Evolutionary conservation across 1,140 invertebrate species (phyloP).

Genomic region (Phthorimaea operculella): DNA sequence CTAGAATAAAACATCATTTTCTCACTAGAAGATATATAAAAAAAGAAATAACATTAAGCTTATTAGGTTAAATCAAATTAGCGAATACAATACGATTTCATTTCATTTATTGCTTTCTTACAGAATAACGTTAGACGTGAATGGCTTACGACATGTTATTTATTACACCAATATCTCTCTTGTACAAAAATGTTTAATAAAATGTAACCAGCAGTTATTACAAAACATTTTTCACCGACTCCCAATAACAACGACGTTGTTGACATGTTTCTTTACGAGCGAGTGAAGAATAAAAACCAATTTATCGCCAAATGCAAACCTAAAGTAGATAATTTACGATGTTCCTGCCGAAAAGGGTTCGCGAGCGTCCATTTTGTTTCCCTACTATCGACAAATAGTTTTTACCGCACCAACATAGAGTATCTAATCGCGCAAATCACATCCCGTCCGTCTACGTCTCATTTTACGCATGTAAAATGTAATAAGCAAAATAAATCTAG

Average conservation of each 20-base stretch:
- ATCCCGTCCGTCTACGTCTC: constrained; percentile 23
- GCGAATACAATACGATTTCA: no score
- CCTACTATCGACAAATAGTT: constrained; percentile 26
- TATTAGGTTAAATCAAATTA: no score
- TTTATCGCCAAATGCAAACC: constrained; percentile 58
- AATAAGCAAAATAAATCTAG: constrained; percentile 54
- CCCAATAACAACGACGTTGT: constrained; percentile 16
- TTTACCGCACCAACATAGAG: constrained; percentile 13
- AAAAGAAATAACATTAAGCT: no score
- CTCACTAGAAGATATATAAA: no score
- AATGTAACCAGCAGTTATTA: not conserved
- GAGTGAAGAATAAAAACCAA: constrained; percentile 39
- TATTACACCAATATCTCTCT: no score
- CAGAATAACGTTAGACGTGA: no score
- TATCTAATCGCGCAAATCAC: not conserved
- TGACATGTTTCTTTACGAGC: constrained; percentile 38
- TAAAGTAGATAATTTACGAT: constrained; percentile 56
- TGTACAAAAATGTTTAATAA: not conserved
- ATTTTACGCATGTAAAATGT: constrained; percentile 55
- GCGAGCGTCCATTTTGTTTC: not conserved
- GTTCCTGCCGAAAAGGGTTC: constrained; percentile 42
- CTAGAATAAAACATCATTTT: no score
- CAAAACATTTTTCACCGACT: not conserved
- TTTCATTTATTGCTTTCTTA: no score
- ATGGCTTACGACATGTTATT: no score